Conservation (phyloP, 92 coral and sea anemone species). For the Ricordea florida region DNA sequence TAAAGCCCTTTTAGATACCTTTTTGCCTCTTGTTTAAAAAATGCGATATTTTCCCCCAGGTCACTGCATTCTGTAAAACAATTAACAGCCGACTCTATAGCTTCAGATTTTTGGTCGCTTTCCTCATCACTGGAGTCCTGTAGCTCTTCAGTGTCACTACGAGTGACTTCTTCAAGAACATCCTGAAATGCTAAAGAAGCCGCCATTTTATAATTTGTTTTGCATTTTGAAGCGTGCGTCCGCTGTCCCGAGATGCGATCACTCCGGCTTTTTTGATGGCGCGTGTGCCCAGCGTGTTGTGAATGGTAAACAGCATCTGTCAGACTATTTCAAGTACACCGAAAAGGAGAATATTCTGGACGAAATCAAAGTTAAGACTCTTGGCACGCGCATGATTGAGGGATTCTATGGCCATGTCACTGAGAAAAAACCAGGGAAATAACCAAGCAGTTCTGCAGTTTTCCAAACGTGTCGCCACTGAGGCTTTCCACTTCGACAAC, state of each 20-base stretch:
- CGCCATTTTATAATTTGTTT: background rate
- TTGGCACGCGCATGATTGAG: background rate
- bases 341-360: constrained; percentile 16
- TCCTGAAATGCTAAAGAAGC: constrained; percentile 1
- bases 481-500: constrained; percentile 10
- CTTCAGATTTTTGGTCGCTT: background rate
- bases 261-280: background rate
- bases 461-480: constrained; percentile 19
- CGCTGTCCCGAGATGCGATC: constrained; percentile 24
- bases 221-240: background rate
- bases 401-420: constrained; percentile 17
- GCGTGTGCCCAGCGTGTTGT: constrained; percentile 32
- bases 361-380: background rate
- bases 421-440: background rate
- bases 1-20: constrained; percentile 26
- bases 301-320: background rate
- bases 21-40: constrained; percentile 1
- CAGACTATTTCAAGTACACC: constrained; percentile 8
- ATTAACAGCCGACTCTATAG: constrained; percentile 3
- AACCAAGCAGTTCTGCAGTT: constrained; percentile 24
- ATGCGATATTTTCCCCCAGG: constrained; percentile 15
- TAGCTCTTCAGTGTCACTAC: constrained; percentile 9
- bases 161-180: constrained; percentile 12
- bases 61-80: constrained; percentile 11
- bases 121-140: constrained; percentile 17